phyloP scores from a whole-genome alignment of 2,113 vertebrate genomes.

The Collichthys lucidus region DNA sequence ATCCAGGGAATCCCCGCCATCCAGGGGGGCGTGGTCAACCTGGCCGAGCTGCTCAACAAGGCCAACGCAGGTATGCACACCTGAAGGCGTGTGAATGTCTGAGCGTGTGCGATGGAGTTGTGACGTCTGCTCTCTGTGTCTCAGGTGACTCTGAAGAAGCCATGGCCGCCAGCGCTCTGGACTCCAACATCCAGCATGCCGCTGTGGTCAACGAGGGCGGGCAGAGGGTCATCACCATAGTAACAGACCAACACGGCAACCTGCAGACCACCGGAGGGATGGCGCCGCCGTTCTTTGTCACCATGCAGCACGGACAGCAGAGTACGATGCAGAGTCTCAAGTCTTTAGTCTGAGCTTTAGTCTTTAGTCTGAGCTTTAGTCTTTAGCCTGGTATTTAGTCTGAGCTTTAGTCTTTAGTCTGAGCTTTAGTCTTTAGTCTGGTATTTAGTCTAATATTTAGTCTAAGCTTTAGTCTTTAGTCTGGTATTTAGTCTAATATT shows the following conservation, averaged over 20 bases:
- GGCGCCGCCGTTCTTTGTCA: constrained; percentile 88
- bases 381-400: too few species aligned
- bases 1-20: constrained; percentile 81
- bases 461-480: background rate
- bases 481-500: too few species aligned
- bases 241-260: constrained; percentile 88
- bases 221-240: constrained; percentile 91
- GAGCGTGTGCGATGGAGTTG: background rate
- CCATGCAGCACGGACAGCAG: constrained; percentile 90
- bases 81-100: background rate
- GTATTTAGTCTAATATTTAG: too few species aligned
- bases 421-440: too few species aligned
- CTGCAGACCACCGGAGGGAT: constrained; percentile 84
- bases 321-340: constrained; percentile 69
- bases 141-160: constrained; percentile 84
- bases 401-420: too few species aligned
- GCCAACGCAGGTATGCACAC: constrained; percentile 79
- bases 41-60: constrained; percentile 86
- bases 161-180: constrained; percentile 77
- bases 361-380: too few species aligned
- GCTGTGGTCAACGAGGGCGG: constrained; percentile 83
- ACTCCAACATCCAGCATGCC: constrained; percentile 84
- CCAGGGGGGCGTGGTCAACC: constrained; percentile 83
- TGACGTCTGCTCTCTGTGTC: background rate
- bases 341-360: too few species aligned